Evolutionary conservation across 1,140 invertebrate genomes (phyloP).

Genomic region (Zaprionus lachaisei): DNA sequence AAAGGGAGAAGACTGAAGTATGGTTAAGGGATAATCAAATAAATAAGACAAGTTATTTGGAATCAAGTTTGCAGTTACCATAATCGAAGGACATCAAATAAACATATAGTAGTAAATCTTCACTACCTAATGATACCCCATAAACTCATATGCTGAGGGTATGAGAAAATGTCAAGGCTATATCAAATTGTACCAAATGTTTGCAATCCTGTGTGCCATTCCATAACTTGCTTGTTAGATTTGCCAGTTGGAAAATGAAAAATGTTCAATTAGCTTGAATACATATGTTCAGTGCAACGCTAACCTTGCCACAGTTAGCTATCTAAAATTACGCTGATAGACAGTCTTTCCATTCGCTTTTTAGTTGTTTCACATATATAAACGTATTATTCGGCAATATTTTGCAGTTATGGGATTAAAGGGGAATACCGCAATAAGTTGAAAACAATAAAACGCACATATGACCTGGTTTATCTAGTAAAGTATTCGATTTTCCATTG

Average conservation of each 20-base stretch:
- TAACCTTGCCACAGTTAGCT: not conserved
- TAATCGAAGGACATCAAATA: too few relatives aligned
- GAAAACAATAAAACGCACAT: not conserved
- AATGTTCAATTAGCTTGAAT: constrained; percentile 71
- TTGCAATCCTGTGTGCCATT: constrained; percentile 12
- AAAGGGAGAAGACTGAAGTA: too few relatives aligned
- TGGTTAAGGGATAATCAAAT: not conserved
- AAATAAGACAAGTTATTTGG: not conserved
- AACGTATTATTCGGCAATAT: not conserved
- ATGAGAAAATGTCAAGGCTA: constrained; percentile 55
- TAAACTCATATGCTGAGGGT: not conserved
- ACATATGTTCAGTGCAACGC: constrained; percentile 41
- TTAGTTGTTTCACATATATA: constrained; percentile 6
- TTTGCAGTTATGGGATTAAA: not conserved
- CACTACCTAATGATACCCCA: not conserved
- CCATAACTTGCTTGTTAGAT: constrained; percentile 35
- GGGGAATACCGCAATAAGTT: not conserved
- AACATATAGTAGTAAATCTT: too few relatives aligned
- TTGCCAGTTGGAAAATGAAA: constrained; percentile 16
- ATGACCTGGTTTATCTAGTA: not conserved
- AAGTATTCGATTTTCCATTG: not conserved
- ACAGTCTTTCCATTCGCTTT: constrained; percentile 6
- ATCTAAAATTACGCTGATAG: not conserved
- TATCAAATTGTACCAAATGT: not conserved
- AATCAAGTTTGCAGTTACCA: not conserved